Percentiles rank a stretch among this genome's conserved stretches.
Evolutionary conservation across 35 echinoderm and acorn worm species (phyloP).

Genomic region (Apostichopus parvimensis): DNA sequence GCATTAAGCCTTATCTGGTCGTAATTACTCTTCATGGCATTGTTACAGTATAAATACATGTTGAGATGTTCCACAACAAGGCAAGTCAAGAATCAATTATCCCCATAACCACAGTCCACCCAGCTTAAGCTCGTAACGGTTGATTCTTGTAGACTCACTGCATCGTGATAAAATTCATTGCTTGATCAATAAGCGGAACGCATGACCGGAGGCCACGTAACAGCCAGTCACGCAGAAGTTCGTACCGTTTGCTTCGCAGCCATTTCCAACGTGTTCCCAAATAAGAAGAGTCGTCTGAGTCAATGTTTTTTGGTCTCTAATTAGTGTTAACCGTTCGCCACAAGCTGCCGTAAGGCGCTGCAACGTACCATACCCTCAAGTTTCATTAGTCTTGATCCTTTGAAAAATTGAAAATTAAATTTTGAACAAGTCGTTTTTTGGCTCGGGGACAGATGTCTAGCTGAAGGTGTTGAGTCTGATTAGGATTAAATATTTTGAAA

Average conservation of each 20-base stretch:
- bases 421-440: neutral
- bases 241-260: no score
- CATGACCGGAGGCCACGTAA: neutral
- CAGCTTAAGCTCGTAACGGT: neutral
- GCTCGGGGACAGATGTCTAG: neutral
- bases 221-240: neutral
- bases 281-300: neutral
- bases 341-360: neutral
- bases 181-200: slow-evolving; percentile 20
- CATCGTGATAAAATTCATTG: slow-evolving; percentile 16
- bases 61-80: slow-evolving; percentile 20
- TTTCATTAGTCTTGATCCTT: neutral
- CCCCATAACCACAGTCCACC: neutral
- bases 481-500: neutral
- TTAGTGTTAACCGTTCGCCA: neutral
- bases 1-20: neutral
- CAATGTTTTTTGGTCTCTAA: neutral
- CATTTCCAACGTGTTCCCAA: neutral
- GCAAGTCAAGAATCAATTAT: slow-evolving; percentile 40
- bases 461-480: neutral
- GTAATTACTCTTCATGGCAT: neutral
- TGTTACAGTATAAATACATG: neutral
- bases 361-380: neutral
- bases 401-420: slow-evolving; percentile 2
- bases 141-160: neutral